Conservation (phyloP, 2,888 invertebrate genomes). For the Invenusta paracnida region DNA sequence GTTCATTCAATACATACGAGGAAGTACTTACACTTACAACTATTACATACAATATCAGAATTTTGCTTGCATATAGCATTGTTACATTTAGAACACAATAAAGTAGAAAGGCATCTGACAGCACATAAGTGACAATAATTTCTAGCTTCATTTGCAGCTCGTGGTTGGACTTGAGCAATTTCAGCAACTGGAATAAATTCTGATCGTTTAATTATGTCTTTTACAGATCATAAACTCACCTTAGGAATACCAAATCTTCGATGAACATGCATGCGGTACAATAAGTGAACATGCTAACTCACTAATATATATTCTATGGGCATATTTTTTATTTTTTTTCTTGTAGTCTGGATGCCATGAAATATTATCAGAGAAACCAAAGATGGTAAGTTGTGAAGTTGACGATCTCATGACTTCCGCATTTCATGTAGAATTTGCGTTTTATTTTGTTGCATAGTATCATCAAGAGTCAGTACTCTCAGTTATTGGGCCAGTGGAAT, state of each 20-base stretch:
- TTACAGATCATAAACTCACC: background rate
- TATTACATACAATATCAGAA: background rate
- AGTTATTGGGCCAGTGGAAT: no score
- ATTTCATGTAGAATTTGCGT: no score
- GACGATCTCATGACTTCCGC: no score
- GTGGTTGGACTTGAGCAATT: background rate
- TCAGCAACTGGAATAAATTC: background rate
- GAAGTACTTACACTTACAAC: background rate
- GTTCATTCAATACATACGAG: background rate
- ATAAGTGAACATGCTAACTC: background rate
- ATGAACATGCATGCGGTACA: background rate
- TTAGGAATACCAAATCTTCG: background rate
- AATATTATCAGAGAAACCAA: no score
- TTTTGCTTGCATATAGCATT: background rate
- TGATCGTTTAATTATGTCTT: background rate
- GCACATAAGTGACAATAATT: background rate
- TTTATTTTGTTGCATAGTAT: no score
- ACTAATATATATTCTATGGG: background rate
- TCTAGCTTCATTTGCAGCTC: background rate
- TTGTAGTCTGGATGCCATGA: background rate
- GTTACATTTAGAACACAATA: background rate
- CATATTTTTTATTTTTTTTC: background rate
- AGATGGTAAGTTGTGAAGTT: no score
- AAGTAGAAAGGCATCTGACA: background rate
- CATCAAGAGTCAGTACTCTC: no score